These are phyloP conservation scores for Phania funesta DNA, from an alignment of 2,888 invertebrate species.

Conservation along the genomic window DNA sequence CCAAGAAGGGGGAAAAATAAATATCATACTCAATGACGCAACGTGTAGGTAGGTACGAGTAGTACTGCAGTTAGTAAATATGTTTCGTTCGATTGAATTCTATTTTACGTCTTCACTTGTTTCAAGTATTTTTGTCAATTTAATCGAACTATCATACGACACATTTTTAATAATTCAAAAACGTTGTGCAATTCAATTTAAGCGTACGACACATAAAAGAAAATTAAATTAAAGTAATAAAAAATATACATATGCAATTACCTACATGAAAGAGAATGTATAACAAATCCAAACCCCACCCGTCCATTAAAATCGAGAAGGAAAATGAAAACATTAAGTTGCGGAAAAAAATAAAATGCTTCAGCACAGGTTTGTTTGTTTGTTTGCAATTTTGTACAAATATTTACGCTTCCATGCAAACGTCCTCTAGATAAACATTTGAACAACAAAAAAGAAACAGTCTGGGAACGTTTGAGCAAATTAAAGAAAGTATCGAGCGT, in stretches of 20 bases:
- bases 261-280: slow-evolving; percentile 49
- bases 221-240: slow-evolving; percentile 13
- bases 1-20: neutral
- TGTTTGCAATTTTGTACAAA: neutral
- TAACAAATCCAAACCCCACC: slow-evolving; percentile 49
- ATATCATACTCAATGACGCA: too few relatives aligned
- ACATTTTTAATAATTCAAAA: neutral
- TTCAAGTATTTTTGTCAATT: neutral
- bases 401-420: neutral
- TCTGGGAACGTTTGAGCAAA: slow-evolving; percentile 68
- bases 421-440: slow-evolving; percentile 26
- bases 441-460: slow-evolving; percentile 44
- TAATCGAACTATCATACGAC: neutral
- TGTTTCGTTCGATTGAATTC: neutral
- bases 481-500: slow-evolving; percentile 56
- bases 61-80: neutral
- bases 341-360: slow-evolving; percentile 52
- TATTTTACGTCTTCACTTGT: neutral
- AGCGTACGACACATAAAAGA: neutral
- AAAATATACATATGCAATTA: slow-evolving; percentile 6
- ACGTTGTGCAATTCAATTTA: neutral
- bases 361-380: slow-evolving; percentile 43
- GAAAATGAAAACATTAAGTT: slow-evolving; percentile 68
- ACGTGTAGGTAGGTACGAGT: too few relatives aligned
- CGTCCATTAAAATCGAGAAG: slow-evolving; percentile 67